Percentiles rank a stretch among this genome's conserved stretches.
These are phyloP conservation scores for Bovichtus variegatus DNA, from an alignment of 2,797 vertebrate species.

Conservation along the genomic window DNA sequence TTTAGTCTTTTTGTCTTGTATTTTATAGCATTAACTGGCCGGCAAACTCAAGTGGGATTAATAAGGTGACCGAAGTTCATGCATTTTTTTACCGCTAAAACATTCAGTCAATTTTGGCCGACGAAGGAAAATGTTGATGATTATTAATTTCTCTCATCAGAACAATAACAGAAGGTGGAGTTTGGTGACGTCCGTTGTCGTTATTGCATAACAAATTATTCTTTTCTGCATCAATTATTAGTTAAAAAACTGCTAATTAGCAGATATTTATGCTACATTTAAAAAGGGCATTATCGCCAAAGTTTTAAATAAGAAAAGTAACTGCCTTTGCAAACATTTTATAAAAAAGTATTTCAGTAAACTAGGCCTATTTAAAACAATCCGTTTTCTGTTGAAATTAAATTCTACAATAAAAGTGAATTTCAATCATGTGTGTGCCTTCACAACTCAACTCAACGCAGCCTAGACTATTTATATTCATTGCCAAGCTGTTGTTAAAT, in stretches of 20 bases:
- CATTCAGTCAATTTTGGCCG: background rate
- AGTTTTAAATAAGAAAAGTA: background rate
- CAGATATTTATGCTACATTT: background rate
- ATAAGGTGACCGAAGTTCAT: background rate
- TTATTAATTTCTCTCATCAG: no score
- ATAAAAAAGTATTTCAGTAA: background rate
- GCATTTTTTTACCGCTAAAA: background rate
- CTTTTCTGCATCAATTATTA: background rate
- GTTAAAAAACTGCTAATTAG: background rate
- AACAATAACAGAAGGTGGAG: no score
- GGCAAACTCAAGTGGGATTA: background rate
- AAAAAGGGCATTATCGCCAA: conserved; percentile 3
- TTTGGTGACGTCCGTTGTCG: no score
- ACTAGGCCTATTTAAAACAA: conserved; percentile 6
- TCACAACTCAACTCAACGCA: conserved; percentile 19
- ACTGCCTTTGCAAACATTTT: background rate
- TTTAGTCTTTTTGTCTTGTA: background rate
- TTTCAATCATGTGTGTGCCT: conserved; percentile 16
- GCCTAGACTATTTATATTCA: conserved; percentile 59
- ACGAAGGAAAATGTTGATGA: no score
- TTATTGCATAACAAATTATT: no score
- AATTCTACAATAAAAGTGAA: background rate
- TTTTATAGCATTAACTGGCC: background rate
- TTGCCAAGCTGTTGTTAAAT: conserved; percentile 78
- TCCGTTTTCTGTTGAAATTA: background rate